Evolutionary conservation across 2,113 vertebrate genomes (phyloP).

Genomic region (Speoplatyrhinus poulsoni): DNA sequence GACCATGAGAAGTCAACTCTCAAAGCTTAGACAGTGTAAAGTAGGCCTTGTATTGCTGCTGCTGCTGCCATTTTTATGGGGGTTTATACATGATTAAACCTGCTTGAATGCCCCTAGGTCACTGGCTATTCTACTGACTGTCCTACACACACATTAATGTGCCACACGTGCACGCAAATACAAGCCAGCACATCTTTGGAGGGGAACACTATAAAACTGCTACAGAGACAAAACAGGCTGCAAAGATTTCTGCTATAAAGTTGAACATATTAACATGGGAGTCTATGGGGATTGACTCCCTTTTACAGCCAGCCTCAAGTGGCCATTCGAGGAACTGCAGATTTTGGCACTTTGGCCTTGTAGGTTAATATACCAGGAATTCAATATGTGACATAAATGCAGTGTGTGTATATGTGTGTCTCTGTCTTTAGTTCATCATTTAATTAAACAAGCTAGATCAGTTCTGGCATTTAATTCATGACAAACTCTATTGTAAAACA

Average conservation of each 20-base stretch:
- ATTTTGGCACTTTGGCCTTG: background rate
- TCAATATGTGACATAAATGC: slow-evolving; percentile 29
- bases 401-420: background rate
- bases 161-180: background rate
- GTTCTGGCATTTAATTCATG: slow-evolving; percentile 58
- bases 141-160: background rate
- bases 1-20: slow-evolving; percentile 24
- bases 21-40: slow-evolving; percentile 29
- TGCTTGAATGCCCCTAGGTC: slow-evolving; percentile 18
- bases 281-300: too few species aligned
- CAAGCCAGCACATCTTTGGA: slow-evolving; percentile 3
- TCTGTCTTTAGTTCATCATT: slow-evolving; percentile 35
- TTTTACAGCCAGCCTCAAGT: too few species aligned
- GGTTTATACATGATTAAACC: slow-evolving; percentile 7
- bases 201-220: too few species aligned
- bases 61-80: too few species aligned
- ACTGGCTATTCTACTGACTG: slow-evolving; percentile 9
- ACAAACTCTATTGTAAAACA: slow-evolving; percentile 41
- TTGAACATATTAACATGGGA: too few species aligned
- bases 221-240: too few species aligned
- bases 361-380: slow-evolving; percentile 34
- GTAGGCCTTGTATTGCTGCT: background rate
- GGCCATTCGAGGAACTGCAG: too few species aligned
- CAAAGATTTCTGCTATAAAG: too few species aligned
- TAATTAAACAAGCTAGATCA: slow-evolving; percentile 57